Evolutionary conservation across 2,113 vertebrate species (phyloP).

Genomic region (Recurvirostra avosetta): DNA sequence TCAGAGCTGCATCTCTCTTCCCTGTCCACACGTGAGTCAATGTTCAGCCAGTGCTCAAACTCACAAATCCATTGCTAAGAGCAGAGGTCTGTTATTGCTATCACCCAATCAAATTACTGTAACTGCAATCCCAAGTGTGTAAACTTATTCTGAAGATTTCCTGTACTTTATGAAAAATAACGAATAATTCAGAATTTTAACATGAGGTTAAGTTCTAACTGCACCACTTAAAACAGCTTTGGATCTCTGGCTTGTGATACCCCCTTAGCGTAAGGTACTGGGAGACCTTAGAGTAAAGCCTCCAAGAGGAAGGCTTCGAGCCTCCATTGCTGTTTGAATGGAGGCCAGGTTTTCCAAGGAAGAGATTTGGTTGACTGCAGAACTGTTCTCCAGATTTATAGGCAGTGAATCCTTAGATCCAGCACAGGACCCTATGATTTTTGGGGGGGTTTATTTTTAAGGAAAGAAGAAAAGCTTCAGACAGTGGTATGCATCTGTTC

Average conservation of each 20-base stretch:
- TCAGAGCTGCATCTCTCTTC: background rate
- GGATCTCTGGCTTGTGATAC: background rate
- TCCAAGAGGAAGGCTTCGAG: background rate
- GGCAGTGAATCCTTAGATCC: background rate
- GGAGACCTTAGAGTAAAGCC: background rate
- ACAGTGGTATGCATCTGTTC: background rate
- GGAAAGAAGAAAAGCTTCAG: background rate
- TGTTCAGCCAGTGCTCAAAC: background rate
- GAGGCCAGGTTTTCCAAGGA: background rate
- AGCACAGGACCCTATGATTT: background rate
- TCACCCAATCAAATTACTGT: background rate
- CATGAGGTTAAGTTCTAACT: background rate
- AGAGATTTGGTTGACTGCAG: background rate
- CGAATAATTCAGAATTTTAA: background rate
- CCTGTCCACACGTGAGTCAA: background rate
- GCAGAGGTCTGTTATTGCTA: background rate
- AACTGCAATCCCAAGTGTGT: rapidly evolving
- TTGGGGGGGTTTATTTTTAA: background rate
- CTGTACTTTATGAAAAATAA: background rate
- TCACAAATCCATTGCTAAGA: background rate
- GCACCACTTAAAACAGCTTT: background rate
- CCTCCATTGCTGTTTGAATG: background rate
- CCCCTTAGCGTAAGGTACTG: rapidly evolving
- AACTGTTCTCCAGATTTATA: background rate
- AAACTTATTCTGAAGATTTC: background rate